A percentile compares a stretch with the other conserved stretches of the same genome.
Conservation (phyloP, 2,888 invertebrate genomes). For the Agapostemon virescens region DNA sequence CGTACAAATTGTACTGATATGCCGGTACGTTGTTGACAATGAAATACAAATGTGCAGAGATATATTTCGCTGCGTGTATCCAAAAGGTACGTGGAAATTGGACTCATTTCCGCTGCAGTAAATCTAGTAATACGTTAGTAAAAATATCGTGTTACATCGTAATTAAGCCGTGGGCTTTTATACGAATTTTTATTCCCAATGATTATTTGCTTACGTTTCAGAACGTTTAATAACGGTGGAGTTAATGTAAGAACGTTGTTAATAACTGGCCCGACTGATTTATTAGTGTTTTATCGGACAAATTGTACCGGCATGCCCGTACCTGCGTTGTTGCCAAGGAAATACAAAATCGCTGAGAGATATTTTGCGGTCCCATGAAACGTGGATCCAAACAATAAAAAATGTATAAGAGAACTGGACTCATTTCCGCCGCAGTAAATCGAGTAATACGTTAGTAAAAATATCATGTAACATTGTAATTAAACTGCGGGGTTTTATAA, state of each 20-base stretch:
- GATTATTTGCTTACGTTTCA: not conserved
- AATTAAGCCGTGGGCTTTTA: not conserved
- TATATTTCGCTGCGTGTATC: too few relatives aligned
- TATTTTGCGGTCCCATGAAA: too few relatives aligned
- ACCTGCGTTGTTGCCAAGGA: not conserved
- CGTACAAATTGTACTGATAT: not conserved
- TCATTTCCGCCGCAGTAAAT: too few relatives aligned
- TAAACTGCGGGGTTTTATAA: not conserved
- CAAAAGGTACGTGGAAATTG: too few relatives aligned
- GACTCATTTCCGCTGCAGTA: too few relatives aligned
- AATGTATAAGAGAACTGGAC: too few relatives aligned
- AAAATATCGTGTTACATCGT: too few relatives aligned
- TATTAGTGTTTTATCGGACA: not conserved
- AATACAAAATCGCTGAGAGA: not conserved
- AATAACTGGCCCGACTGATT: not conserved
- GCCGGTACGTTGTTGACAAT: not conserved
- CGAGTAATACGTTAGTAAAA: too few relatives aligned
- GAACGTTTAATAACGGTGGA: not conserved
- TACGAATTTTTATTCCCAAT: not conserved
- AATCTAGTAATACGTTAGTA: too few relatives aligned
- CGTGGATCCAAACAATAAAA: too few relatives aligned
- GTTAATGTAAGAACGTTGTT: not conserved
- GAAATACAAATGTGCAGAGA: not conserved
- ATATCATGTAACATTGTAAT: not conserved
- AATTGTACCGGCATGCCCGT: not conserved